Base-by-base conservation (phyloP, 2,113 vertebrate species). In the Silurus meridionalis region DNA sequence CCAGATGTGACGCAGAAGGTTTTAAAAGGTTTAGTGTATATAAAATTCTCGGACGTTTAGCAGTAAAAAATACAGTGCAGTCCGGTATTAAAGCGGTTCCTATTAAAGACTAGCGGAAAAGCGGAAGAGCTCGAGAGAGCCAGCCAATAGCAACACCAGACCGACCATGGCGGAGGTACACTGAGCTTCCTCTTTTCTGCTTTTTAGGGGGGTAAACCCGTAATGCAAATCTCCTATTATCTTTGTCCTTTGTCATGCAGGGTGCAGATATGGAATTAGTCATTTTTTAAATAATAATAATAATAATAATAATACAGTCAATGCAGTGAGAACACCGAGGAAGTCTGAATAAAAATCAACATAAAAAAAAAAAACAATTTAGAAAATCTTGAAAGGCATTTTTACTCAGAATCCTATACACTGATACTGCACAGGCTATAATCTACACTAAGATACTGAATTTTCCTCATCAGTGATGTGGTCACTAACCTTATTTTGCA, bases 121-220 rank as follows among this genome's bases (percentile, higher is more conserved):
- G 64, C 86, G 89, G 85, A 89, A 89, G 53, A 63, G 89, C 80
- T 52, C 55, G 81, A 67, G 28, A 6, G 52, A 9, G 5, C 28
- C 71, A 83, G 57, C 80, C 87, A 85, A 85, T 87, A 53, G 75
- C 55, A 82, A 82, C 11, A 60, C n/a, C 25, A 10, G 23, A 13
- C n/a, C n/a, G 6, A n/a, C 15, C 8, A 78, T 0, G 15, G 21
- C 5, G 6, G 11, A 78, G 74, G 5, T n/a, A 55, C n/a, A 0
- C 74, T 9, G 25, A 60, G 15, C 25, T 46, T 60, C n/a, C 57
- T 19, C 78, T 37, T 77, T 53, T 2, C 25, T 79, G 2, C 72
- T 72, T 11, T 6, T 23, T 17, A 37, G 37, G 37, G 37, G 37
- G 37, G 37, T 37, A 37, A 37, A 2, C 37, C 2, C 2, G 37